Percentiles rank a stretch among this genome's conserved stretches.
phyloP scores from a whole-genome alignment of 1,140 invertebrate genomes.

The Drosophila yakuba region DNA sequence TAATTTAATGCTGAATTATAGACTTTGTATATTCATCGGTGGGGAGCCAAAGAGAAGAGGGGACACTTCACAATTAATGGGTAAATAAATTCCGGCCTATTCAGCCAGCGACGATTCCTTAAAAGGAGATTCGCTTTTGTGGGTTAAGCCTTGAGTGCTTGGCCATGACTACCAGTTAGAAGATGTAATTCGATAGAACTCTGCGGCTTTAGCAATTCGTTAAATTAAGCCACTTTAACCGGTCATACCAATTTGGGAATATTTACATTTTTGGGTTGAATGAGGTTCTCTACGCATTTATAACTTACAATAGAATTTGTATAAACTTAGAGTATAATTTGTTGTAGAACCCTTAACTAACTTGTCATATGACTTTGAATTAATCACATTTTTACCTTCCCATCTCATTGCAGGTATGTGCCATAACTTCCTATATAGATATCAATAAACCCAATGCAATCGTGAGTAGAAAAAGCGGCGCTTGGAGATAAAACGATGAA shows the following conservation, averaged over 20 bases:
- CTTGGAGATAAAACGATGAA: slow-evolving; percentile 30
- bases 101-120: slow-evolving; percentile 15
- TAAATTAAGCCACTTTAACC: neutral
- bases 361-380: neutral
- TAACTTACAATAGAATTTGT: neutral
- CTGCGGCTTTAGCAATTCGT: neutral
- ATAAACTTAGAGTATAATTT: neutral
- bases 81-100: slow-evolving; percentile 43
- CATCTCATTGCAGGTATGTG: slow-evolving; percentile 65
- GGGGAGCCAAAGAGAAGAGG: neutral
- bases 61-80: slow-evolving; percentile 42
- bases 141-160: slow-evolving; percentile 9
- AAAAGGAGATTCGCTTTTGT: slow-evolving; percentile 33
- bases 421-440: slow-evolving; percentile 34
- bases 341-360: neutral
- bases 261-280: neutral
- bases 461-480: slow-evolving; percentile 56
- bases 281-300: neutral
- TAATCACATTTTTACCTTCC: slow-evolving; percentile 29
- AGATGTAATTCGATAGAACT: slow-evolving; percentile 20
- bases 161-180: slow-evolving; percentile 6
- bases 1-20: slow-evolving; percentile 78
- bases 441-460: slow-evolving; percentile 18
- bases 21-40: slow-evolving; percentile 37
- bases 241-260: neutral